Evolutionary conservation across 1,140 invertebrate genomes (phyloP), one percentile per base, ranked within the genome.

Genomic region (Zelostemma sp.): DNA sequence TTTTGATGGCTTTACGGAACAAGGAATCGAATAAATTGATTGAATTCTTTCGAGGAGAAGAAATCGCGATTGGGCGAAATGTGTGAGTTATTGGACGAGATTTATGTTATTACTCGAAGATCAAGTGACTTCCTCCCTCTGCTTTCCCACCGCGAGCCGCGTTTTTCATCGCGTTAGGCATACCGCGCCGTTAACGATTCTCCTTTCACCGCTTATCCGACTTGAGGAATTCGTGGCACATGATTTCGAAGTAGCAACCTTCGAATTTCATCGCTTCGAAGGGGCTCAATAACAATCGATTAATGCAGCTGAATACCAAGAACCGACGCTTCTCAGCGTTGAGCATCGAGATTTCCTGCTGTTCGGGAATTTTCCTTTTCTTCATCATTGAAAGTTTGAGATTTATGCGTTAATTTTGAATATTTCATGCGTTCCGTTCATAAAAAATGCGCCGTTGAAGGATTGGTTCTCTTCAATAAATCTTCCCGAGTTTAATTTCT

Each of bases 11-110:
- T n/a, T n/a, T n/a, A n/a, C n/a, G n/a, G n/a, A n/a, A n/a, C n/a
- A n/a, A n/a, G n/a, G n/a, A n/a, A n/a, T n/a, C n/a, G n/a, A n/a
- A n/a, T n/a, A n/a, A n/a, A n/a, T n/a, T n/a, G n/a, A n/a, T n/a
- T n/a, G n/a, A n/a, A n/a, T 25, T 25, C 8, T 25, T 25, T 25
- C 21, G 21, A 40, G 35, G 48, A 18, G 19, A 48, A 28, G n/a
- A 55, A 47, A 54, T 62, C 50, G 33, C 41, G 49, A 61, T 53
- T 19, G 17, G 9, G 14, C 28, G 47, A 47, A 21, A 50, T 50
- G 43, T 38, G n/a, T 14, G 51, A 62, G 59, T 55, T 62, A 62
- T 62, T 49, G 53, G 28, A n/a, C n/a, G n/a, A 63, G 53, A 56
- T 63, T 57, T 57, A 64, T 64, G 47, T 45, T 57, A 35, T 11